phyloP scores from a whole-genome alignment of 2,113 vertebrate genomes.

The Malurus alboscapulatus region DNA sequence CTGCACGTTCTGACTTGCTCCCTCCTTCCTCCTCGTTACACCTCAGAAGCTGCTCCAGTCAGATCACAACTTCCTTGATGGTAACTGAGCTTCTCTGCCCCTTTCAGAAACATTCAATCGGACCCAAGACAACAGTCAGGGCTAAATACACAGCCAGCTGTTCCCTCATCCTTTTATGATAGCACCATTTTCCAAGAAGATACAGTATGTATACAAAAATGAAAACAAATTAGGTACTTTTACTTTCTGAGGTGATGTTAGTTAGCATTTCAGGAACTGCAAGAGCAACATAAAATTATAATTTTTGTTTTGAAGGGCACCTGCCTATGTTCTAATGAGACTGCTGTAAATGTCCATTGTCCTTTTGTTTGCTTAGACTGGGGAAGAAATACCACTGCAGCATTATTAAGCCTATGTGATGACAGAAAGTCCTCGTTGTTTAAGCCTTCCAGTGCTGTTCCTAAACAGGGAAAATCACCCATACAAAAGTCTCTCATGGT shows the following conservation, averaged over 20 bases:
- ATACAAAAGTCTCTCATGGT: neutral
- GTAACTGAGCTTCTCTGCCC: neutral
- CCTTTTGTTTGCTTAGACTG: neutral
- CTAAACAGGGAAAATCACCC: neutral
- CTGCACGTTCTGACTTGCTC: neutral
- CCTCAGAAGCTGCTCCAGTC: neutral
- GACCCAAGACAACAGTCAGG: neutral
- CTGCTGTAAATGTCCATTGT: neutral
- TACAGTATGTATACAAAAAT: neutral
- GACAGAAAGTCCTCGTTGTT: neutral
- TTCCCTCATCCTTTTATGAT: neutral
- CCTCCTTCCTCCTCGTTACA: neutral
- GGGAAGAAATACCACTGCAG: neutral
- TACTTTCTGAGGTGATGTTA: rapidly evolving
- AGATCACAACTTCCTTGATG: neutral
- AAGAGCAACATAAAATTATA: neutral
- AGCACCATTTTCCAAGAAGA: neutral
- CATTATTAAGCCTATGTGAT: neutral
- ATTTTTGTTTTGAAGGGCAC: neutral
- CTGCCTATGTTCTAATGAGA: neutral
- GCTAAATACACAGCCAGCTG: neutral
- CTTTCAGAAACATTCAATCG: neutral
- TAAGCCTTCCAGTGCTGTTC: neutral
- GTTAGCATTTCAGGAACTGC: neutral
- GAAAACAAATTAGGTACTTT: neutral